These are phyloP conservation scores for Microchrysa polita DNA, from an alignment of 2,888 invertebrate genomes.

Conservation along the genomic window DNA sequence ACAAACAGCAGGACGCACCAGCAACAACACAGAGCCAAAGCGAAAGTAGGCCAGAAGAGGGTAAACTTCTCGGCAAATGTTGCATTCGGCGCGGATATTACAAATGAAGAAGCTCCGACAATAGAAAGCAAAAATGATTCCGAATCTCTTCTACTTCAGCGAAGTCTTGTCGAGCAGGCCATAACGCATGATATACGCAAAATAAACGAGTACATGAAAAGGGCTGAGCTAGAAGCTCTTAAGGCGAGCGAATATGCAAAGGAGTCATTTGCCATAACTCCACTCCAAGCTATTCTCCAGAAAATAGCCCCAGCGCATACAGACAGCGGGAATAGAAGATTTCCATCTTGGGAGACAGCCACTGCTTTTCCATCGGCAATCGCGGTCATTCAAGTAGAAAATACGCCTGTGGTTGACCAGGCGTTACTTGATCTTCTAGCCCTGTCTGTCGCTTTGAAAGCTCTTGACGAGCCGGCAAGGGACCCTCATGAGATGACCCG, in stretches of 20 bases:
- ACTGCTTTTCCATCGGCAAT: not conserved
- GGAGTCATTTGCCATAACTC: conserved; percentile 52
- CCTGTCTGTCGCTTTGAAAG: conserved; percentile 43
- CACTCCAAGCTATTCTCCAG: conserved; percentile 57
- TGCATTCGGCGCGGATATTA: not conserved
- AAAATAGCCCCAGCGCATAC: conserved; percentile 55
- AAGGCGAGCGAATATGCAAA: conserved; percentile 52
- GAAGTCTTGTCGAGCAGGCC: conserved; percentile 54
- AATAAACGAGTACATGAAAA: conserved; percentile 62
- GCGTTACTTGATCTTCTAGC: conserved; percentile 57
- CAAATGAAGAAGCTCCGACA: not conserved
- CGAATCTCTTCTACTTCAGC: conserved; percentile 13
- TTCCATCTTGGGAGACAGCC: not conserved
- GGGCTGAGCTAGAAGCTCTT: conserved; percentile 60
- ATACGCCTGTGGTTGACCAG: conserved; percentile 61
- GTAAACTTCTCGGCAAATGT: too few relatives aligned
- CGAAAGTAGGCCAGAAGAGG: conserved; percentile 23
- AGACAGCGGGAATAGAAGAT: not conserved
- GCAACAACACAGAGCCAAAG: conserved; percentile 7
- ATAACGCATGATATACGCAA: conserved; percentile 61
- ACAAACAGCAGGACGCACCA: conserved; percentile 42
- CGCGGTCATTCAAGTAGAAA: conserved; percentile 55
- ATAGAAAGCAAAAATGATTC: not conserved
- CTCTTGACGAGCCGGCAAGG: conserved; percentile 20
- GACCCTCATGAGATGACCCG: not conserved